Conservation (phyloP, 2,797 vertebrate genomes). For the Myioborus melanocephalus region DNA sequence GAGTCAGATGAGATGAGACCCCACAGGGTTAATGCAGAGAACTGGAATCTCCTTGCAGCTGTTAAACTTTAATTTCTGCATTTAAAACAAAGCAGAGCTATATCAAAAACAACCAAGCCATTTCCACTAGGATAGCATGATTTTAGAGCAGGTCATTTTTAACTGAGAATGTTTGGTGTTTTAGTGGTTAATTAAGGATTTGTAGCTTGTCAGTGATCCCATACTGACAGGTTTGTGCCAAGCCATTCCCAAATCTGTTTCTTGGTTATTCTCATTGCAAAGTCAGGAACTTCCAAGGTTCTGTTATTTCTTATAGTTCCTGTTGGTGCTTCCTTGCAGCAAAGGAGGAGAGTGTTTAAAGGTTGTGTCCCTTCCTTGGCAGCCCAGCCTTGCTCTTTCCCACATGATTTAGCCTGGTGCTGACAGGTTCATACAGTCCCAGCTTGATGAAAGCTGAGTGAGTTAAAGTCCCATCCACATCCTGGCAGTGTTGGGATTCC, state of each 20-base stretch:
- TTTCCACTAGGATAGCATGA: conserved; percentile 53
- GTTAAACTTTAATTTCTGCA: conserved; percentile 65
- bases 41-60: not conserved
- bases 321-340: not conserved
- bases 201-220: not conserved
- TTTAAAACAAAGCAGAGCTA: conserved; percentile 68
- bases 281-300: not conserved
- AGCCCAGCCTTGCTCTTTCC: not conserved
- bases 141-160: conserved; percentile 32
- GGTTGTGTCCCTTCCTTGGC: not conserved
- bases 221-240: not conserved
- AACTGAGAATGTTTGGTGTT: not conserved
- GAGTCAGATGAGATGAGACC: not conserved
- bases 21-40: not conserved
- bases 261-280: not conserved
- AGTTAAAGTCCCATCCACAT: rapidly evolving
- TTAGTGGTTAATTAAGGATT: not conserved
- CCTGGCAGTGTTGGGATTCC: not conserved
- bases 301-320: not conserved
- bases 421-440: not conserved
- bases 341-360: not conserved
- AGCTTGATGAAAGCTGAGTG: not conserved
- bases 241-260: not conserved
- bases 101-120: conserved; percentile 59
- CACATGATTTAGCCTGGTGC: not conserved